Percentiles rank a stretch among this genome's conserved stretches.
phyloP scores from a whole-genome alignment of 2,888 invertebrate species.

The Meiosimyza platycephala region DNA sequence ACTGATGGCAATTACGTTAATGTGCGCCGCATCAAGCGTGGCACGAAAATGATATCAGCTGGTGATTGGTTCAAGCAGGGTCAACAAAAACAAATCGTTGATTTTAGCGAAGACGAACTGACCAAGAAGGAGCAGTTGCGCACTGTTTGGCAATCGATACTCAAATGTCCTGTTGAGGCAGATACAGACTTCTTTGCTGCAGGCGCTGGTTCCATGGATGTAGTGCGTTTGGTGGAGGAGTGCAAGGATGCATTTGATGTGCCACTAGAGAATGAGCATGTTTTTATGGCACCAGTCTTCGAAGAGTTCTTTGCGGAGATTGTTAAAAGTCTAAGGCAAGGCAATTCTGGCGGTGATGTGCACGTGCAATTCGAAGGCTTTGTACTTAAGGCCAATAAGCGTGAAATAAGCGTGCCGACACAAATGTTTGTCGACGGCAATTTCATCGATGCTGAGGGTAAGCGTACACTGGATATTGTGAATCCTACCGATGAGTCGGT shows the following conservation, averaged over 20 bases:
- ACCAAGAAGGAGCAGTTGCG: constrained; percentile 74
- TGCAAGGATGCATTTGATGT: constrained; percentile 83
- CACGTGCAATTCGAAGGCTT: constrained; percentile 76
- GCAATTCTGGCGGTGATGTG: constrained; percentile 66
- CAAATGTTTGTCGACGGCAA: constrained; percentile 93
- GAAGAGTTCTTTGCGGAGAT: constrained; percentile 81
- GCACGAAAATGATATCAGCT: constrained; percentile 85
- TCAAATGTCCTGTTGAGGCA: constrained; percentile 79
- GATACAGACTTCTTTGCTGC: constrained; percentile 91
- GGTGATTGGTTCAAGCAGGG: constrained; percentile 76
- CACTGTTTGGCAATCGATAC: constrained; percentile 86
- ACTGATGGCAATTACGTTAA: constrained; percentile 83
- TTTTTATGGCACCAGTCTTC: constrained; percentile 93
- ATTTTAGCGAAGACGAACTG: constrained; percentile 80
- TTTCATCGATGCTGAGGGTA: constrained; percentile 82
- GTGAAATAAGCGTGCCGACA: constrained; percentile 85
- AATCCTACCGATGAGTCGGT: constrained; percentile 89
- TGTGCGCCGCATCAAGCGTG: constrained; percentile 80
- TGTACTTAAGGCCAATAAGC: constrained; percentile 83
- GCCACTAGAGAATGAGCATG: constrained; percentile 86
- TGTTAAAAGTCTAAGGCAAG: constrained; percentile 76
- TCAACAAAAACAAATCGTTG: constrained; percentile 70
- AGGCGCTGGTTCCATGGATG: constrained; percentile 99
- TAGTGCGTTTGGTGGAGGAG: constrained; percentile 90
- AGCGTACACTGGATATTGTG: constrained; percentile 74